These are phyloP conservation scores for Dasysyrphus albostriatus DNA, from an alignment of 2,888 invertebrate genomes.

Conservation along the genomic window DNA sequence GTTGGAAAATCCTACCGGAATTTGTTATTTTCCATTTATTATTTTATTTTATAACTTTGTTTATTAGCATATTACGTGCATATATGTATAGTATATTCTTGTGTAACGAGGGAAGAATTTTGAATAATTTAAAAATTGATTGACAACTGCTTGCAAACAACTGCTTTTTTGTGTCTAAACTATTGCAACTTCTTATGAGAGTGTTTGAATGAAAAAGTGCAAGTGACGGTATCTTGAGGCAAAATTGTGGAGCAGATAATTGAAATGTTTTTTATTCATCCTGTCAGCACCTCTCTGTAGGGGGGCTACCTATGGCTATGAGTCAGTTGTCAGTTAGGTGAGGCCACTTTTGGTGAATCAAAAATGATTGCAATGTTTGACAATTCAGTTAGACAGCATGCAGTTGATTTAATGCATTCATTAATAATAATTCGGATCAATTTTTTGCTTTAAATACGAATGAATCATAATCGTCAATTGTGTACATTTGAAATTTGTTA, in stretches of 20 bases:
- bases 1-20: slow-evolving; percentile 72
- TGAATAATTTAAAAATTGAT: slow-evolving; percentile 43
- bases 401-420: neutral
- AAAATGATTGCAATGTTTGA: neutral
- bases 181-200: neutral
- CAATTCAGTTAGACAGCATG: neutral
- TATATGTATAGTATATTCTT: neutral
- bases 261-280: slow-evolving; percentile 53
- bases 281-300: slow-evolving; percentile 25
- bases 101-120: slow-evolving; percentile 16
- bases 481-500: neutral
- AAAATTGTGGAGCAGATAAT: slow-evolving; percentile 18
- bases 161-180: slow-evolving; percentile 25
- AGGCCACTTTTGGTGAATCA: neutral
- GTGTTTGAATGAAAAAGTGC: neutral
- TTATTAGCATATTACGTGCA: neutral
- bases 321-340: slow-evolving; percentile 19
- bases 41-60: neutral
- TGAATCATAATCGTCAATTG: neutral
- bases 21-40: slow-evolving; percentile 51
- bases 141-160: slow-evolving; percentile 38
- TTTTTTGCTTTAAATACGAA: neutral
- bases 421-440: neutral
- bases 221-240: slow-evolving; percentile 24
- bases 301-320: neutral